These are phyloP conservation scores for Patiria miniata DNA, from an alignment of 35 echinoderm and acorn worm genomes.

Conservation along the genomic window DNA sequence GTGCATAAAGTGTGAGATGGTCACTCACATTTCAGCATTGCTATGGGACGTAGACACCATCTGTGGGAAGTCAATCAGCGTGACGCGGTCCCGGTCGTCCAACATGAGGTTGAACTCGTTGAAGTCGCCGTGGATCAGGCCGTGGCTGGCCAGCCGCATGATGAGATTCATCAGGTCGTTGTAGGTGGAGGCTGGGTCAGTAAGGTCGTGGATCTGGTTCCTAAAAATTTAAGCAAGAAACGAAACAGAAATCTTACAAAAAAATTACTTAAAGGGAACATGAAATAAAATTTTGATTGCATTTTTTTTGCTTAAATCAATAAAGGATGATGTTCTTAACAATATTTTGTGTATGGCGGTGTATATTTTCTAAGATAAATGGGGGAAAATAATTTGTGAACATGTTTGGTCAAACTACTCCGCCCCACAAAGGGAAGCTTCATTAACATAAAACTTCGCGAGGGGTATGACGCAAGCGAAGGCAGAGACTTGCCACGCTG, in stretches of 20 bases:
- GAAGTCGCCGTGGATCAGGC: constrained; percentile 95
- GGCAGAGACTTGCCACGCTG: too few relatives aligned
- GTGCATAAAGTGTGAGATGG: background rate
- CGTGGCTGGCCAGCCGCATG: constrained; percentile 83
- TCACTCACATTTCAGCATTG: constrained; percentile 91
- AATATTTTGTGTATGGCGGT: too few relatives aligned
- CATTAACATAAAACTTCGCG: too few relatives aligned
- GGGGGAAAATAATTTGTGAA: too few relatives aligned
- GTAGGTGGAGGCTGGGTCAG: constrained; percentile 77
- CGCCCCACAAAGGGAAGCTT: too few relatives aligned
- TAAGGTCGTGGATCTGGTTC: constrained; percentile 77
- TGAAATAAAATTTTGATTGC: too few relatives aligned
- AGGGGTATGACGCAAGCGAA: too few relatives aligned
- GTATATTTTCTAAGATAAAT: too few relatives aligned
- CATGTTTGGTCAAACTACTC: too few relatives aligned
- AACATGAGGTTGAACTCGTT: constrained; percentile 96
- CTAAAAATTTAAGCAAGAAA: constrained; percentile 35
- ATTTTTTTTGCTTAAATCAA: too few relatives aligned
- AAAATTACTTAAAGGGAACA: too few relatives aligned
- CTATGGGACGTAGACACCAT: constrained; percentile 96
- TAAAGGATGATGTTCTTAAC: too few relatives aligned
- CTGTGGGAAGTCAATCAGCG: constrained; percentile 95
- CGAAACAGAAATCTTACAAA: background rate
- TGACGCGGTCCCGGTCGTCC: constrained; percentile 80
- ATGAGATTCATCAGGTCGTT: constrained; percentile 96